Conservation (phyloP, 2,797 vertebrate genomes). For the Chiloscyllium punctatum region DNA sequence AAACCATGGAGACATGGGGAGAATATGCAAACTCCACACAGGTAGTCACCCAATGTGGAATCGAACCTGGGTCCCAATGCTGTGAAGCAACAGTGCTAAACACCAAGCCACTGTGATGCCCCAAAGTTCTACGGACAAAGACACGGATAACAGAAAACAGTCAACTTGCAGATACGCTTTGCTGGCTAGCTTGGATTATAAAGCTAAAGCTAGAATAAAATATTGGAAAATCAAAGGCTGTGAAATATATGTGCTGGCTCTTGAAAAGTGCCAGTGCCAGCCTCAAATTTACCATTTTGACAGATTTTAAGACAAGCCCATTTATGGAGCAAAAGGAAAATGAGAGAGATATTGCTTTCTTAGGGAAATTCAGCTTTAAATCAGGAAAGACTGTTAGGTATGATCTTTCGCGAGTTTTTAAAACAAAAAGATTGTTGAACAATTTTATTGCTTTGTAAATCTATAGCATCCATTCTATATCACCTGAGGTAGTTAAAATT, state of each 20-base stretch:
- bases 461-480: not conserved
- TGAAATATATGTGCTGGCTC: not conserved
- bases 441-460: not conserved
- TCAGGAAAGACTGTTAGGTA: not conserved
- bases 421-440: not conserved
- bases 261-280: not conserved
- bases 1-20: too few relatives aligned
- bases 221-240: not conserved
- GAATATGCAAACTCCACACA: too few relatives aligned
- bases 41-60: too few relatives aligned
- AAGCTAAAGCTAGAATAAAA: not conserved
- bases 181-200: not conserved
- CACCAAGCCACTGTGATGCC: too few relatives aligned
- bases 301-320: not conserved
- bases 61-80: too few relatives aligned
- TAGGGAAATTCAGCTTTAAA: not conserved
- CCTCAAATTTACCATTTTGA: not conserved
- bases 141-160: too few relatives aligned
- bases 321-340: not conserved
- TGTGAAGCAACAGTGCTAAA: too few relatives aligned
- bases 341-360: not conserved
- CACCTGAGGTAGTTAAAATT: not conserved
- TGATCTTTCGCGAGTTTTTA: not conserved
- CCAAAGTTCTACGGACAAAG: not conserved
- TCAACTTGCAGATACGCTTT: not conserved